Conservation (phyloP, 2,113 vertebrate species). For the Megaptera novaeangliae region DNA sequence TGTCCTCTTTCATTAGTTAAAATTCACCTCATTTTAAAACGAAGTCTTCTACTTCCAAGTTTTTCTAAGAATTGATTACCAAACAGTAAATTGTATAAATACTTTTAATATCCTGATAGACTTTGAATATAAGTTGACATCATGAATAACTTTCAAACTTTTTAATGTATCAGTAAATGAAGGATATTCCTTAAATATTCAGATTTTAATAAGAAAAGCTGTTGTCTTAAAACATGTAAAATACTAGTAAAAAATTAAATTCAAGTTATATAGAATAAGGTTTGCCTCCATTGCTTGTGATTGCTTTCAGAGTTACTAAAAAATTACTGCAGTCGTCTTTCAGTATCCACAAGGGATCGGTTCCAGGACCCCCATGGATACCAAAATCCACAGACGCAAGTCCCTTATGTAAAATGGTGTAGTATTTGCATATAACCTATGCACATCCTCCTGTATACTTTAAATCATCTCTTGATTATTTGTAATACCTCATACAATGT, state of each 20-base stretch:
- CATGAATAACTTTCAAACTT: background rate
- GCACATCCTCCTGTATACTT: background rate
- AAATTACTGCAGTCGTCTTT: background rate
- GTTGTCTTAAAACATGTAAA: background rate
- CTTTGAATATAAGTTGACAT: background rate
- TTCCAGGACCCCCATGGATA: background rate
- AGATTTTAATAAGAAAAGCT: background rate
- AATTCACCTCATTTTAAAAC: background rate
- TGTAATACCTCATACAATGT: background rate
- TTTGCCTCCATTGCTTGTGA: background rate
- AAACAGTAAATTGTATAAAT: background rate
- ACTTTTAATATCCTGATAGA: slow-evolving; percentile 2
- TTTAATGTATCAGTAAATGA: background rate
- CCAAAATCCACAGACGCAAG: background rate
- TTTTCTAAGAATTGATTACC: background rate
- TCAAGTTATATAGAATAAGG: background rate
- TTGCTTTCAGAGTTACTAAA: background rate
- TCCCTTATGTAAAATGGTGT: background rate
- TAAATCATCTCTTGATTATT: background rate
- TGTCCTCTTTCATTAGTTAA: slow-evolving; percentile 1
- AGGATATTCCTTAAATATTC: background rate
- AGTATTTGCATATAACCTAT: background rate
- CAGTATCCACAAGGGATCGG: background rate
- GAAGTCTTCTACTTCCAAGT: background rate
- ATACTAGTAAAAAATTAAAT: background rate